A percentile compares a stretch with the other conserved stretches of the same genome.
These are phyloP conservation scores for Anodontia alba DNA, from an alignment of 2,888 invertebrate species.

Conservation along the genomic window DNA sequence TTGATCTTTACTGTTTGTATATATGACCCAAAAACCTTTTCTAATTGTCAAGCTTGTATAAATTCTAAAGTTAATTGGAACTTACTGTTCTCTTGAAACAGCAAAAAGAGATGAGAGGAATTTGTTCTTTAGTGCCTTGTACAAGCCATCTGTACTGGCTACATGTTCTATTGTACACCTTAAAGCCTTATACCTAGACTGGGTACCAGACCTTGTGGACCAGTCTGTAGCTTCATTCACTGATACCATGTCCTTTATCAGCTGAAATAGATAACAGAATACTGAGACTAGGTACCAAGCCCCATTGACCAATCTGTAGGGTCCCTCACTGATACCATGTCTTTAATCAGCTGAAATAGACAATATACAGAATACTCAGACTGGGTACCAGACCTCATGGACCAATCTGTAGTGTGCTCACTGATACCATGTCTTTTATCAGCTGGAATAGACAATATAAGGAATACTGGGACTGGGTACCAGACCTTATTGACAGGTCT, in stretches of 20 bases:
- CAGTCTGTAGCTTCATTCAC: conserved; percentile 83
- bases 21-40: too few species aligned
- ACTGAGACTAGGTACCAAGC: conserved; percentile 69
- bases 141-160: not conserved
- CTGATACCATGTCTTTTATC: conserved; percentile 80
- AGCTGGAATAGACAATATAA: conserved; percentile 75
- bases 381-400: conserved; percentile 64
- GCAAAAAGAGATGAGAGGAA: not conserved
- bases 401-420: conserved; percentile 82
- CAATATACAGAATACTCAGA: too few species aligned
- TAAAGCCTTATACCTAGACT: conserved; percentile 81
- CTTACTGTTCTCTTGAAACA: not conserved
- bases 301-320: conserved; percentile 78
- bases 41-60: too few species aligned
- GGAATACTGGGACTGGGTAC: conserved; percentile 79
- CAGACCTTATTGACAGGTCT: conserved; percentile 74
- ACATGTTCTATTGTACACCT: conserved; percentile 74
- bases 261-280: conserved; percentile 69
- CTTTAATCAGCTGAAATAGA: conserved; percentile 77
- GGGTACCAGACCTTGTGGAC: conserved; percentile 68
- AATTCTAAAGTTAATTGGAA: not conserved
- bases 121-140: not conserved
- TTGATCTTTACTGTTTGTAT: too few species aligned
- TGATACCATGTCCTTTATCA: conserved; percentile 81
- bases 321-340: conserved; percentile 82